Evolutionary conservation across 2,888 invertebrate species (phyloP).

Genomic region (Mesorhabditis belari): DNA sequence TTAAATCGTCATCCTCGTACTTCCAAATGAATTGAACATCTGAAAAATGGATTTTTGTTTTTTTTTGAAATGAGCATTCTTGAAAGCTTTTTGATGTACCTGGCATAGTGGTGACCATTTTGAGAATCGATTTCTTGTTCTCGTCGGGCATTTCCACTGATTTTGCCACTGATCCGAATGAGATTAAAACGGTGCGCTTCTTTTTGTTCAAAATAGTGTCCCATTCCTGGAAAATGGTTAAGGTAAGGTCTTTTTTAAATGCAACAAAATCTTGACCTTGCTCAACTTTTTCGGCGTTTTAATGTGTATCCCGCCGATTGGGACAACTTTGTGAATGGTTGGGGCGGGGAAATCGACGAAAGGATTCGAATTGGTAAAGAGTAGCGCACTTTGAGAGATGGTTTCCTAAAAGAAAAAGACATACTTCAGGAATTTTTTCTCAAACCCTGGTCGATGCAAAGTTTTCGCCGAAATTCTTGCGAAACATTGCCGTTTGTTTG

Average conservation of each 20-base stretch:
- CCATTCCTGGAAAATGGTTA: background rate
- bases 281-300: background rate
- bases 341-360: conserved; percentile 27
- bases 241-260: background rate
- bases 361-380: conserved; percentile 24
- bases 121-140: conserved; percentile 14
- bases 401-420: conserved; percentile 3
- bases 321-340: conserved; percentile 22
- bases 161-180: conserved; percentile 12
- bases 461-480: background rate
- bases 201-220: conserved; percentile 6
- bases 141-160: conserved; percentile 6
- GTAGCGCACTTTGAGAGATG: conserved; percentile 16
- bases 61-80: too few relatives aligned
- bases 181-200: conserved; percentile 8
- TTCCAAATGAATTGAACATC: conserved; percentile 22
- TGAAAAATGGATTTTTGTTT: background rate
- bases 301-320: conserved; percentile 6
- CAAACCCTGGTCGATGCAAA: background rate
- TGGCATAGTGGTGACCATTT: conserved; percentile 12
- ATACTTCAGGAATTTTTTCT: background rate
- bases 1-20: conserved; percentile 18
- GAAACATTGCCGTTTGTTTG: background rate
- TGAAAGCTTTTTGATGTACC: conserved; percentile 8
- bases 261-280: conserved; percentile 1